Conservation (phyloP, 2,797 vertebrate species). For the Prionace glauca region DNA sequence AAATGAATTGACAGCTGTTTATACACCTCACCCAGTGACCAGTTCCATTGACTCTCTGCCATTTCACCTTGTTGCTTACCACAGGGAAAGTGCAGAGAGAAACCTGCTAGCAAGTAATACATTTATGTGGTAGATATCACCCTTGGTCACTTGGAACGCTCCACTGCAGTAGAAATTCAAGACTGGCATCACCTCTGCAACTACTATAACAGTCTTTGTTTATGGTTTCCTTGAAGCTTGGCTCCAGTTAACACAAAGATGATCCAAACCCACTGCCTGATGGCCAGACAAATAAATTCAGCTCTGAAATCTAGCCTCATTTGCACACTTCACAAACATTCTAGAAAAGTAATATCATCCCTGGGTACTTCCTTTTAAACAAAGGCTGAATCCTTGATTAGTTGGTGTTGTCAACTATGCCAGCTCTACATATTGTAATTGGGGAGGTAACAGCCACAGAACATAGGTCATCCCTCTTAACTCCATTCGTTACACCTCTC, state of each 20-base stretch:
- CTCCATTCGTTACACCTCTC: background rate
- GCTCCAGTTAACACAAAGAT: background rate
- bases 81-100: background rate
- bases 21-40: background rate
- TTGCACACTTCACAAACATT: background rate
- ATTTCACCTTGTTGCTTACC: background rate
- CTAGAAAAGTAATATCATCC: background rate
- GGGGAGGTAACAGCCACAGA: background rate
- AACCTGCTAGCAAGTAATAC: background rate
- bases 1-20: background rate
- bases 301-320: background rate
- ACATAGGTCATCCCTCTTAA: background rate
- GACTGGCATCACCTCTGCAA: background rate
- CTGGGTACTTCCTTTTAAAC: background rate
- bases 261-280: background rate
- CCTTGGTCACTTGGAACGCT: background rate
- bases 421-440: background rate
- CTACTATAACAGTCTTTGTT: background rate
- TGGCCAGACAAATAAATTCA: background rate
- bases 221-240: background rate
- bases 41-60: background rate
- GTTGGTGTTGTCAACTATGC: background rate
- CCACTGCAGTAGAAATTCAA: background rate
- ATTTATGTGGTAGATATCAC: background rate
- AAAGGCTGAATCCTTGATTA: background rate